phyloP scores from a whole-genome alignment of 2,797 vertebrate species.

The Tauraco hartlaubi region DNA sequence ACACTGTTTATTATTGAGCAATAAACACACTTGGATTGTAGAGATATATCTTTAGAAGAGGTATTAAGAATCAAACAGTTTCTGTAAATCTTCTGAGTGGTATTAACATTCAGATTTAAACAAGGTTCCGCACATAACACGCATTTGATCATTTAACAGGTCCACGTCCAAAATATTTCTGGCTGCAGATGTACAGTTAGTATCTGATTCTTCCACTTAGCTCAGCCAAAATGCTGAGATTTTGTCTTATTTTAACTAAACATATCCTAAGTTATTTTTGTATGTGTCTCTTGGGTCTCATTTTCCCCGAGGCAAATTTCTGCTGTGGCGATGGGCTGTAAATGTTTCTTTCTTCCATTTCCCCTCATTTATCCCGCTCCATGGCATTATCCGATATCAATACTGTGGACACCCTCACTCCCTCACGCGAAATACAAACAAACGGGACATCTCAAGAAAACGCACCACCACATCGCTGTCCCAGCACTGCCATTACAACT shows the following conservation, averaged over 20 bases:
- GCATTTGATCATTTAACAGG: conserved; percentile 53
- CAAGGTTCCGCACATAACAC: conserved; percentile 38
- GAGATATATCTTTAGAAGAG: conserved; percentile 71
- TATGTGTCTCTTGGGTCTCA: not conserved
- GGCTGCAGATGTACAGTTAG: conserved; percentile 27
- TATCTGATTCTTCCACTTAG: conserved; percentile 31
- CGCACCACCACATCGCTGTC: not conserved
- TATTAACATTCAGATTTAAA: conserved; percentile 71
- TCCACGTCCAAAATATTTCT: conserved; percentile 53
- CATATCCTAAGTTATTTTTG: conserved; percentile 50
- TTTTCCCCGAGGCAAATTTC: conserved; percentile 28
- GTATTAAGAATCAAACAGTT: conserved; percentile 75
- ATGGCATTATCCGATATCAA: not conserved
- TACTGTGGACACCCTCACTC: not conserved
- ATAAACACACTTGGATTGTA: conserved; percentile 76
- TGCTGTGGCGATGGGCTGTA: not conserved
- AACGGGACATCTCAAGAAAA: not conserved
- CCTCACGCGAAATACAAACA: not conserved
- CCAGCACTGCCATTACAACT: not conserved
- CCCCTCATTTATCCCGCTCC: not conserved
- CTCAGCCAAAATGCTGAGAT: conserved; percentile 56
- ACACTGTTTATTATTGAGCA: conserved; percentile 76
- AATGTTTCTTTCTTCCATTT: conserved; percentile 4
- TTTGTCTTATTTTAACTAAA: conserved; percentile 66
- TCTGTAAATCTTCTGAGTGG: conserved; percentile 74